phyloP scores from a whole-genome alignment of 2,888 invertebrate species.

The Thelaira solivaga region DNA sequence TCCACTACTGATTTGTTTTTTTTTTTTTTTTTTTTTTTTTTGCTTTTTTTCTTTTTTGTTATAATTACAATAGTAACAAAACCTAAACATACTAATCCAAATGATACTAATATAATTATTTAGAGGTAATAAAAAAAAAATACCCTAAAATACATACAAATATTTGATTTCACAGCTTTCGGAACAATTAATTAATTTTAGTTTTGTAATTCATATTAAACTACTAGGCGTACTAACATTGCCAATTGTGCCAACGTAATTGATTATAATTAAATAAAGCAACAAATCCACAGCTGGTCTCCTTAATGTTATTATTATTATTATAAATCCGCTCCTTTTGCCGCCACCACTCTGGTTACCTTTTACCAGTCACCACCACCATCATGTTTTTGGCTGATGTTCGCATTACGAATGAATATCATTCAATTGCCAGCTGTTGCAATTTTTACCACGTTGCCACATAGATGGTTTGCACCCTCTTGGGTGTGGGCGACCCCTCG shows the following conservation, averaged over 20 bases:
- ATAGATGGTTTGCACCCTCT: slow-evolving; percentile 59
- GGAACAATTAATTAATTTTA: slow-evolving; percentile 35
- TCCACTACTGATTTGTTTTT: slow-evolving; percentile 25
- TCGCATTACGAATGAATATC: slow-evolving; percentile 53
- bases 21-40: slow-evolving; percentile 1
- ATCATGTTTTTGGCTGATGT: not conserved
- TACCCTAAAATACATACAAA: slow-evolving; percentile 53
- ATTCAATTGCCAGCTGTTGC: slow-evolving; percentile 54
- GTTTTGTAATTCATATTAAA: slow-evolving; percentile 34
- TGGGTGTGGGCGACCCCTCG: slow-evolving; percentile 60
- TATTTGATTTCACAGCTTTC: slow-evolving; percentile 59
- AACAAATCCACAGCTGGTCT: slow-evolving; percentile 49
- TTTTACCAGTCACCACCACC: slow-evolving; percentile 58
- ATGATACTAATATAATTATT: slow-evolving; percentile 12
- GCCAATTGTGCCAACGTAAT: slow-evolving; percentile 33
- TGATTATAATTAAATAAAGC: slow-evolving; percentile 41
- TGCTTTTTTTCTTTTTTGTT: not conserved
- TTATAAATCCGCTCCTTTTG: slow-evolving; percentile 70
- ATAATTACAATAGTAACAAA: slow-evolving; percentile 7
- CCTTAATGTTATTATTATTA: slow-evolving; percentile 64
- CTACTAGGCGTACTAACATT: slow-evolving; percentile 33
- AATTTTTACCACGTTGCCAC: slow-evolving; percentile 62
- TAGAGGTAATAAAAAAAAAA: slow-evolving; percentile 34
- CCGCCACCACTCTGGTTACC: slow-evolving; percentile 64
- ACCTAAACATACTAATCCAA: slow-evolving; percentile 1